Evolutionary conservation across 2,888 invertebrate species (phyloP), one percentile per base, ranked within the genome.

Genomic region (Ceraclea dissimilis): DNA sequence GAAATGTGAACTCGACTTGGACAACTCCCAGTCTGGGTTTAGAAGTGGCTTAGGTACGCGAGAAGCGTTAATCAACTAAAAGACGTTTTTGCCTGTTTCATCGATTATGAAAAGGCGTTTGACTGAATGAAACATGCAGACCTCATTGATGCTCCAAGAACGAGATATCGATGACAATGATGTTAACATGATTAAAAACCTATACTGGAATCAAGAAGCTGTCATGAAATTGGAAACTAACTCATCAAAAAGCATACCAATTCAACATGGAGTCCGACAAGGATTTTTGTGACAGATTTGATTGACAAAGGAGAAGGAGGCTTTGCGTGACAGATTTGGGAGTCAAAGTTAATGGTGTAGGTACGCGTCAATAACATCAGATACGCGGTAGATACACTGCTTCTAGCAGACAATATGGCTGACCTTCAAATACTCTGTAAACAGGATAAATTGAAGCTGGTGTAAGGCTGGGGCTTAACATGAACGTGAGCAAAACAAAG

Each of bases 321-420:
- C 48, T 8, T 18, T 48, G 17, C 5, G 17, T 44, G 17, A 17
- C 18, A 10, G 19, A 48, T 48, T 19, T 48, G 48, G 48, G 48
- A n/a, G 48, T 48, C 48, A 48, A 48, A 48, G 48, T 48, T 16
- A 44, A 44, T 16, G 44, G 44, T n/a, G n/a, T n/a, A n/a, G n/a
- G n/a, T n/a, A n/a, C 5, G 44, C 44, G 44, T 44, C 16, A 44
- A 44, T 16, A 44, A 44, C 16, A 44, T 44, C 8, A 44, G 44
- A 16, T 44, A 44, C 16, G 8, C 44, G 5, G 44, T 10, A 5
- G 44, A 44, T 44, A 44, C 44, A 6, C 8, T 44, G 5, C 5
- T 44, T 44, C 16, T 44, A 16, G 44, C 48, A 19, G 20, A 19
- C 18, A 48, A n/a, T 48, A 48, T 48, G 11, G 20, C 11, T 5